Evolutionary conservation across 2,797 vertebrate species (phyloP).

Genomic region (Anguilla pacifica): DNA sequence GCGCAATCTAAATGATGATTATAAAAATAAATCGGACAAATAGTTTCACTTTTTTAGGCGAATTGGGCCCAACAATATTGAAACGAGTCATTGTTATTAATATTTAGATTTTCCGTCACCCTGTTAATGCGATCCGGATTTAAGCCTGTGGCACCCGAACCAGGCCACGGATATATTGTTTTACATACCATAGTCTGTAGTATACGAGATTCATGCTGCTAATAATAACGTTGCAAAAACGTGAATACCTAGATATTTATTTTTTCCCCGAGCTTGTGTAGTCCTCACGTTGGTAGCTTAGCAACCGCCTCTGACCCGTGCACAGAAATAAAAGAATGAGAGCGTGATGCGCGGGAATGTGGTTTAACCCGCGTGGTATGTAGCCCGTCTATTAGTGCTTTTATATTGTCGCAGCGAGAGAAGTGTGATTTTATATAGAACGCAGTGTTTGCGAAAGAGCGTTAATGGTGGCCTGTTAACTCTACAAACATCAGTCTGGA

Average conservation of each 20-base stretch:
- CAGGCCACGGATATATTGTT: background rate
- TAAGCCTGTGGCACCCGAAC: background rate
- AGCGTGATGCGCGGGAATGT: conserved; percentile 10
- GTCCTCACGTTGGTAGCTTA: conserved; percentile 37
- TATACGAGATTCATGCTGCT: background rate
- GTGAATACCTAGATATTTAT: conserved; percentile 15
- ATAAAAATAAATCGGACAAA: background rate
- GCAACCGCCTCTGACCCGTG: conserved; percentile 34
- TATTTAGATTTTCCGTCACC: background rate
- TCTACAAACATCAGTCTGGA: background rate
- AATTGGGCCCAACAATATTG: background rate
- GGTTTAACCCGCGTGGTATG: conserved; percentile 10
- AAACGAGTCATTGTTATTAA: background rate
- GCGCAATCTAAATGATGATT: too few species aligned
- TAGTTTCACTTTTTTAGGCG: background rate
- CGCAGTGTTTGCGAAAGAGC: conserved; percentile 4
- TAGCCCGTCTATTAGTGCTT: background rate
- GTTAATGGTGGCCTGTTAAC: conserved; percentile 25
- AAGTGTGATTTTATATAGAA: conserved; percentile 26
- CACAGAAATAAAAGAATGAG: conserved; percentile 27
- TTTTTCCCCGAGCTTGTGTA: conserved; percentile 31
- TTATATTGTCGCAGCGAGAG: background rate
- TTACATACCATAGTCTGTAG: background rate
- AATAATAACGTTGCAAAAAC: background rate
- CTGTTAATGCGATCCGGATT: background rate